Conservation (phyloP, 2,113 vertebrate genomes). For the Bungarus multicinctus region DNA sequence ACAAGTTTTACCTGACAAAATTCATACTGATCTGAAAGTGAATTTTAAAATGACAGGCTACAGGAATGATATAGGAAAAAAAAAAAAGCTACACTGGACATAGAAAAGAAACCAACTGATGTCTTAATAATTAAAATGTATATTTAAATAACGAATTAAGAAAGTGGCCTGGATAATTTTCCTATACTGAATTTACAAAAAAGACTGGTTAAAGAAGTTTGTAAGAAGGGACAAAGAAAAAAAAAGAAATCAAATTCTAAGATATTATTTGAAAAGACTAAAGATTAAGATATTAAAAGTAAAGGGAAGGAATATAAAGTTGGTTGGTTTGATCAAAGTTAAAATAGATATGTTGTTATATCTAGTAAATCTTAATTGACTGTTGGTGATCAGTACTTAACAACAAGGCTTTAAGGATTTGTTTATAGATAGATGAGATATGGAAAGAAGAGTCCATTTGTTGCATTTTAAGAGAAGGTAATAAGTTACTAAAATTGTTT, state of each 20-base stretch:
- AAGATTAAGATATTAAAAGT: background rate
- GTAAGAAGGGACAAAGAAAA: background rate
- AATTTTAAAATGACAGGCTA: no score
- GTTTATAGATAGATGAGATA: background rate
- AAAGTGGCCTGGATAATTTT: background rate
- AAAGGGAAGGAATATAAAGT: background rate
- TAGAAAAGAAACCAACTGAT: background rate
- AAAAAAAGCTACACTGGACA: background rate
- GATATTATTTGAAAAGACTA: background rate
- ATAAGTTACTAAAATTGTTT: background rate
- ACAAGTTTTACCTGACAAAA: no score
- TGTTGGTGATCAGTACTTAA: background rate
- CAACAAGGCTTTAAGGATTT: background rate
- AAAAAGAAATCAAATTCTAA: background rate
- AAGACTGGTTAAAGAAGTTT: background rate
- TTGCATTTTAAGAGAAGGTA: background rate
- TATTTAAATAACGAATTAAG: background rate
- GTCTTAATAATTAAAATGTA: background rate
- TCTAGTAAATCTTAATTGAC: background rate
- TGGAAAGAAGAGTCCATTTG: background rate
- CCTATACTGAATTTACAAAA: background rate
- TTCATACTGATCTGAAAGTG: no score
- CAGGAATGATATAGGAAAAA: background rate
- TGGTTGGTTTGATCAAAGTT: background rate
- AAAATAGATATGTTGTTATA: background rate